These are phyloP conservation scores for Forbesichthys agassizii DNA, from an alignment of 2,113 vertebrate species.

Conservation along the genomic window DNA sequence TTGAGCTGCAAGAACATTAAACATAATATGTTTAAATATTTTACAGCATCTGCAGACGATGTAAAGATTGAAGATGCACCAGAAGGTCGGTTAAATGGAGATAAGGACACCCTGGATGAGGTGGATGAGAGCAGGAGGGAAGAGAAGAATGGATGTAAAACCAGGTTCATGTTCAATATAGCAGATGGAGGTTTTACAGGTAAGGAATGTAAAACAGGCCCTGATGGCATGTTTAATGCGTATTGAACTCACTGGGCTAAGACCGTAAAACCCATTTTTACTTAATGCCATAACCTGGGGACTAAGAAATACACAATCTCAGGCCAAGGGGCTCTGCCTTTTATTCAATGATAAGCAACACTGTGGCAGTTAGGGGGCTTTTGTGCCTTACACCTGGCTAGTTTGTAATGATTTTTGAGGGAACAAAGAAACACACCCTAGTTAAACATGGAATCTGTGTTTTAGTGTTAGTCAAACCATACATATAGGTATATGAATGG, in stretches of 20 bases:
- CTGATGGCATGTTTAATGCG: neutral
- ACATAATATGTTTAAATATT: neutral
- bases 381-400: neutral
- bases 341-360: neutral
- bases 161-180: slow-evolving; percentile 98
- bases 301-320: neutral
- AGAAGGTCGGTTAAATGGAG: slow-evolving; percentile 86
- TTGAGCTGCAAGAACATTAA: neutral
- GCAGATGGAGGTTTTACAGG: slow-evolving; percentile 97
- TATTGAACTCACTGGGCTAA: neutral
- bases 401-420: neutral
- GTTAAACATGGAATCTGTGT: neutral
- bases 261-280: neutral
- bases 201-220: slow-evolving; percentile 40
- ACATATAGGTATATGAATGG: too few relatives aligned
- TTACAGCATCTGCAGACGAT: slow-evolving; percentile 72
- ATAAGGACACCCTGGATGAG: slow-evolving; percentile 82
- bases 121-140: slow-evolving; percentile 85
- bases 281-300: neutral
- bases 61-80: slow-evolving; percentile 80
- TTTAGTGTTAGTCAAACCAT: too few relatives aligned
- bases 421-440: neutral
- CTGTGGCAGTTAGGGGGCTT: neutral
- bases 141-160: slow-evolving; percentile 83
- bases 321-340: neutral